These are phyloP conservation scores for Gila orcuttii DNA, from an alignment of 2,113 vertebrate species.

Conservation along the genomic window DNA sequence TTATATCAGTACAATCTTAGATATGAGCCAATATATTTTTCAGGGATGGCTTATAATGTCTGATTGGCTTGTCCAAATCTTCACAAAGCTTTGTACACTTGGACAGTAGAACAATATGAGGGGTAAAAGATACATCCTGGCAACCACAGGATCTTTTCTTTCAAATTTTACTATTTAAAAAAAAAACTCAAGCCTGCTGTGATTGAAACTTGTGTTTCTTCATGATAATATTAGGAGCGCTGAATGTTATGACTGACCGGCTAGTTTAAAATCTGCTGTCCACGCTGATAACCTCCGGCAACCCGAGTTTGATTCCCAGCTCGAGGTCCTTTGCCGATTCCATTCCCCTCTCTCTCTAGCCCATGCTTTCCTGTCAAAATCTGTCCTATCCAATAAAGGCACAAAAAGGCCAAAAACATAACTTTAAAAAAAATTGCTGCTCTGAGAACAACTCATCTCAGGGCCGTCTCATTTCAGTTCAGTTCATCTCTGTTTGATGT, in stretches of 20 bases:
- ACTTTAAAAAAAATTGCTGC: no score
- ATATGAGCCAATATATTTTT: no score
- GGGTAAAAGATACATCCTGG: neutral
- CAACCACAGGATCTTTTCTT: neutral
- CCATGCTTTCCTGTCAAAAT: no score
- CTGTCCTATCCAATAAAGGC: no score
- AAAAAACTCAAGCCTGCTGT: neutral
- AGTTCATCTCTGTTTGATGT: conserved; percentile 24
- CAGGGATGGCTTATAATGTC: no score
- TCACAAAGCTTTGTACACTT: neutral
- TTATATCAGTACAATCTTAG: no score
- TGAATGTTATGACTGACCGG: neutral
- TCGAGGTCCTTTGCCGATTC: no score
- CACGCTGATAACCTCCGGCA: no score
- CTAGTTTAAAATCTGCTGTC: neutral
- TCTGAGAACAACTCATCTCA: neutral
- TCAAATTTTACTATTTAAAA: neutral
- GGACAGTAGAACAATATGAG: neutral
- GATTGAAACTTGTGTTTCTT: neutral
- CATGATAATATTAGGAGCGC: neutral
- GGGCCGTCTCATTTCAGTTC: neutral
- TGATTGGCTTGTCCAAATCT: neutral
- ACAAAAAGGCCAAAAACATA: no score
- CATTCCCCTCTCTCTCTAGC: no score
- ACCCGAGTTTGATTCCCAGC: no score